Evolutionary conservation across 2,888 invertebrate species (phyloP), one percentile per base, ranked within the genome.

Genomic region (Anorthoa munda): DNA sequence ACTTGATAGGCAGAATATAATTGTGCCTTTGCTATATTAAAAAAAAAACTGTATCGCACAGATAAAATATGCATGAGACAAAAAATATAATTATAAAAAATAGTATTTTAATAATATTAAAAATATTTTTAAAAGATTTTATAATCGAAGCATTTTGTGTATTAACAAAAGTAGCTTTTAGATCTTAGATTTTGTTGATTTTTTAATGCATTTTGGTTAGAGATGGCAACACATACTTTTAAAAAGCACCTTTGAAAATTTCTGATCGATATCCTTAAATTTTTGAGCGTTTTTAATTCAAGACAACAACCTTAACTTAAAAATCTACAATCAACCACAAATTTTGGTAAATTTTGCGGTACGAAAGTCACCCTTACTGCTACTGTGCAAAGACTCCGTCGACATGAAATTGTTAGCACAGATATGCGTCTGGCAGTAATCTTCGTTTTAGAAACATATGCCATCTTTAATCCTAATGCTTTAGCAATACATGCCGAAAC

Each of bases 121-220:
- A 63, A 69, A 73, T 77, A 76, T 75, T 82, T 75, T 74, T 75
- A 69, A 51, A 74, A 82, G 70, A 66, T 66, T 70, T 80, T 80
- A 75, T 77, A 73, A 73, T 77, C 74, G 58, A 77, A 83, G 86
- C 84, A 84, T 84, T 84, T 84, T 83, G 83, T 80, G 74, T 70
- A 78, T 81, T 83, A 86, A 84, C 83, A 83, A 82, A 82, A 73
- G 45, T 72, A 80, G 83, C 66, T 74, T 80, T 65, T 83, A 75
- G 75, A 51, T 55, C 39, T 63, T 71, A 75, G 72, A 65, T 69
- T 83, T 84, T 83, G 84, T 75, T 85, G 69, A 67, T 63, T 82
- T 79, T 75, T 75, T 39, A 45, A 73, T 39, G 80, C 81, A 66
- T 76, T 70, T 61, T 12, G 66, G n/a, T 69, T 69, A 46, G 39